These are phyloP conservation scores for Drosophila bocki DNA, from an alignment of 1,140 invertebrate species.

Conservation along the genomic window DNA sequence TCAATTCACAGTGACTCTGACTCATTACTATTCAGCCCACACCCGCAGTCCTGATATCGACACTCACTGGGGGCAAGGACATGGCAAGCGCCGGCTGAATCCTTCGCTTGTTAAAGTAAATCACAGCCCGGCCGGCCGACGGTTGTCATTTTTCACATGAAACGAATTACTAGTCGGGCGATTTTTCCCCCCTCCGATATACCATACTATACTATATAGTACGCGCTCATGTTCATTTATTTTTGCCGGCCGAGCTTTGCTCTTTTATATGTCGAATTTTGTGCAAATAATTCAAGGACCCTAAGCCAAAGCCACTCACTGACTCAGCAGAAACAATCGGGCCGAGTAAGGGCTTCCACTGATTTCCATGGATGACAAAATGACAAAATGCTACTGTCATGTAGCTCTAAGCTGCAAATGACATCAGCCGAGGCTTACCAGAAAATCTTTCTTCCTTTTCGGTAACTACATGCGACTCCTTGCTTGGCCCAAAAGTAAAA, in stretches of 20 bases:
- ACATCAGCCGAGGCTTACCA: constrained; percentile 56
- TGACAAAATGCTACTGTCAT: constrained; percentile 69
- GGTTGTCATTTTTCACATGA: constrained; percentile 78
- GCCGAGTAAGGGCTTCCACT: constrained; percentile 28
- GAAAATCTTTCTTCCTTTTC: constrained; percentile 22
- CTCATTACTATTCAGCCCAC: constrained; percentile 78
- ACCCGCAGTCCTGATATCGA: constrained; percentile 39
- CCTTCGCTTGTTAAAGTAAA: constrained; percentile 58
- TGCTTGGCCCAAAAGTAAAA: not conserved
- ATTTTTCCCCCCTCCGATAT: constrained; percentile 4
- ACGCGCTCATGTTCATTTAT: constrained; percentile 22
- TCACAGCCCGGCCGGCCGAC: constrained; percentile 59
- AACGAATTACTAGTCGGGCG: constrained; percentile 42
- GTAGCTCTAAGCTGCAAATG: constrained; percentile 61
- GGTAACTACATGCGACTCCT: constrained; percentile 30
- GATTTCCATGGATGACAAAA: constrained; percentile 50
- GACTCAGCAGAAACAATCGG: constrained; percentile 66
- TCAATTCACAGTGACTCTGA: constrained; percentile 37
- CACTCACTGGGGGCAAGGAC: constrained; percentile 16
- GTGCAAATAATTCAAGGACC: constrained; percentile 62
- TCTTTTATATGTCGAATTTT: constrained; percentile 38
- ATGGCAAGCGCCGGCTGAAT: constrained; percentile 22
- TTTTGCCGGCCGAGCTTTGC: constrained; percentile 20
- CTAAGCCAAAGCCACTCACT: constrained; percentile 60
- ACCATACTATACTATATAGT: not conserved